A percentile compares a stretch with the other conserved stretches of the same genome.
Conservation (phyloP, 2,888 invertebrate species). For the Oscheius sp. region DNA sequence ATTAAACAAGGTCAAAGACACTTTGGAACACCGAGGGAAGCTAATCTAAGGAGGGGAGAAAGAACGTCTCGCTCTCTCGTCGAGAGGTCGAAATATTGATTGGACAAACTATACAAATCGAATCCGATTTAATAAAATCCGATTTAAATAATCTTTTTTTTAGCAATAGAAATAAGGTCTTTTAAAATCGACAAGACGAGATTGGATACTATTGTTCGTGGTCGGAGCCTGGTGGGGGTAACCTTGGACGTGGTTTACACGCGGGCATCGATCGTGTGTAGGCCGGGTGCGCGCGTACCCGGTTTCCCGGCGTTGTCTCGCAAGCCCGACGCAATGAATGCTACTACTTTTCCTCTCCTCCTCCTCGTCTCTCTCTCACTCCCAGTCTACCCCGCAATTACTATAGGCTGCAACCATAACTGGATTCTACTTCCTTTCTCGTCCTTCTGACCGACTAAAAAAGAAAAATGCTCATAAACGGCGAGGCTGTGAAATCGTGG, state of each 20-base stretch:
- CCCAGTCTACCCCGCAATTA: constrained; percentile 27
- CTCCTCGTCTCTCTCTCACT: constrained; percentile 5
- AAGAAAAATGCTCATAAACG: not conserved
- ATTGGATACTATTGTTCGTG: constrained; percentile 34
- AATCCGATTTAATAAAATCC: too few relatives aligned
- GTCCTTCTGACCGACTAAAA: not conserved
- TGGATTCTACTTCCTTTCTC: constrained; percentile 10
- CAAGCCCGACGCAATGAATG: constrained; percentile 31
- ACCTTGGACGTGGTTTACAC: constrained; percentile 38
- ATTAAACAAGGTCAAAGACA: constrained; percentile 35
- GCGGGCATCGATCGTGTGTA: constrained; percentile 33
- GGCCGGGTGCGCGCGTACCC: constrained; percentile 34
- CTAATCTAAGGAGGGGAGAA: not conserved
- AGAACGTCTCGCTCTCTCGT: not conserved
- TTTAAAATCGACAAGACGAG: not conserved
- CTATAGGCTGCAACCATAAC: constrained; percentile 26
- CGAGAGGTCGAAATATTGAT: too few relatives aligned
- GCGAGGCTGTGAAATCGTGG: too few relatives aligned
- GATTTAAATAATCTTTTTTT: not conserved
- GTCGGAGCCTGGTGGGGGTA: constrained; percentile 24
- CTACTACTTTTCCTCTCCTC: not conserved
- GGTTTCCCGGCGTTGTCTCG: constrained; percentile 21
- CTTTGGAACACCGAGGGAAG: constrained; percentile 1
- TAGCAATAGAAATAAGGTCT: not conserved
- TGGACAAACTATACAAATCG: not conserved